phyloP scores from a whole-genome alignment of 2,113 vertebrate species.

The Epinephelus cyanopodus region DNA sequence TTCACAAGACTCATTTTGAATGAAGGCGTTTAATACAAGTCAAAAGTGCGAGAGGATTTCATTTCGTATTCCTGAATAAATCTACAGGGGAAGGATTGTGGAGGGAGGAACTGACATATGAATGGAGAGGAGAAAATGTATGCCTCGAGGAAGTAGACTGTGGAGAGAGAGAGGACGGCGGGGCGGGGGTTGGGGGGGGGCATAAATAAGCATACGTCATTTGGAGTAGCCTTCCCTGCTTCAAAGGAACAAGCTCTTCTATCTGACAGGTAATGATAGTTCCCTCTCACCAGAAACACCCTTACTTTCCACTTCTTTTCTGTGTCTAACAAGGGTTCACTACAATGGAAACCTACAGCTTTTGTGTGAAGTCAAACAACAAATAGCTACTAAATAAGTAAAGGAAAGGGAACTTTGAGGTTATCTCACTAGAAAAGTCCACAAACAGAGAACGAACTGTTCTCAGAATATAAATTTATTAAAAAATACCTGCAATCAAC shows the following conservation, averaged over 20 bases:
- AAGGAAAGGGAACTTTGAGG: conserved; percentile 11
- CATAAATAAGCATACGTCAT: conserved; percentile 62
- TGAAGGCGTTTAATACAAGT: conserved; percentile 69
- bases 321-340: conserved; percentile 22
- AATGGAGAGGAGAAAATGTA: conserved; percentile 67
- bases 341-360: conserved; percentile 19
- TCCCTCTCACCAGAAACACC: conserved; percentile 28
- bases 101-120: conserved; percentile 58
- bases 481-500: neutral
- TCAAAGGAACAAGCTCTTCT: conserved; percentile 53
- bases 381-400: conserved; percentile 11
- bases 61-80: conserved; percentile 69
- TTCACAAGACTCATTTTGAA: conserved; percentile 55
- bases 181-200: conserved; percentile 21
- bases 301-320: conserved; percentile 24
- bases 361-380: conserved; percentile 24
- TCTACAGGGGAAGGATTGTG: conserved; percentile 58
- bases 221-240: conserved; percentile 44
- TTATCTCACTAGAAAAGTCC: neutral
- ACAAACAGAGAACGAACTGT: neutral
- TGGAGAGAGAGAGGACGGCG: conserved; percentile 3
- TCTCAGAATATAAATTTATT: neutral
- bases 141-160: conserved; percentile 49
- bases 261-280: conserved; percentile 51
- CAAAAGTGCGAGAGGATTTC: conserved; percentile 71